phyloP scores from a whole-genome alignment of 2,888 invertebrate genomes.

The Philonicus albiceps region DNA sequence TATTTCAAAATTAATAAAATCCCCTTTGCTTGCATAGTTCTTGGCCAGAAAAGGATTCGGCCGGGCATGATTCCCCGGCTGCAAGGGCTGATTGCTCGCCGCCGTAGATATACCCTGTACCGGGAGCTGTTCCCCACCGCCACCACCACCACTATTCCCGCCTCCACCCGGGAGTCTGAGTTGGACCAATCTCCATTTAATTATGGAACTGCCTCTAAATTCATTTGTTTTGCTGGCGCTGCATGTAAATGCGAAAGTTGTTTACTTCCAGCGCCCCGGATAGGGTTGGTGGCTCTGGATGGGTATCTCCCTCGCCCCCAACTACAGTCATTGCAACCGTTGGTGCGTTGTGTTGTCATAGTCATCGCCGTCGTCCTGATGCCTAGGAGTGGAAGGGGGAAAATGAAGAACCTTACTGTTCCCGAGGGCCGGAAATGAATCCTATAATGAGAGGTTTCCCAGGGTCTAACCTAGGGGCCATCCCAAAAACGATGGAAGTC shows the following conservation, averaged over 20 bases:
- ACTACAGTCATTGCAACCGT: not conserved
- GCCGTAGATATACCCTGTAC: not conserved
- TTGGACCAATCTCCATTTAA: slow-evolving; percentile 31
- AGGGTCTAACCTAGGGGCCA: not conserved
- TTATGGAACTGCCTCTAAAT: slow-evolving; percentile 25
- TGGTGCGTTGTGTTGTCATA: not conserved
- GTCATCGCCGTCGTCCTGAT: not conserved
- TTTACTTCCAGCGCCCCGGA: slow-evolving; percentile 4
- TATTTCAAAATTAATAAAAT: slow-evolving; percentile 52
- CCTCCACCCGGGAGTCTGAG: not conserved
- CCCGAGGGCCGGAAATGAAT: not conserved
- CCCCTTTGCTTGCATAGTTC: slow-evolving; percentile 43
- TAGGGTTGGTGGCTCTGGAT: not conserved
- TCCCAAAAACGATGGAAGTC: not conserved
- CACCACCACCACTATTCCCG: not conserved
- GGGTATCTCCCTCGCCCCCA: not conserved
- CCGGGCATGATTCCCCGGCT: not conserved
- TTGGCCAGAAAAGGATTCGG: slow-evolving; percentile 23
- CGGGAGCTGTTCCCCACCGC: not conserved
- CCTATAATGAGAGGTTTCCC: not conserved
- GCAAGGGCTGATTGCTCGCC: slow-evolving; percentile 6
- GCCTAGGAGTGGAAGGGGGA: not conserved
- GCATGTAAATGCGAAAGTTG: slow-evolving; percentile 33
- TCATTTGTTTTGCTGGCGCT: slow-evolving; percentile 21
- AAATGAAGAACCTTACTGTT: not conserved